Base-by-base conservation (phyloP, 2,888 invertebrate species). In the Apamea epomidion region DNA sequence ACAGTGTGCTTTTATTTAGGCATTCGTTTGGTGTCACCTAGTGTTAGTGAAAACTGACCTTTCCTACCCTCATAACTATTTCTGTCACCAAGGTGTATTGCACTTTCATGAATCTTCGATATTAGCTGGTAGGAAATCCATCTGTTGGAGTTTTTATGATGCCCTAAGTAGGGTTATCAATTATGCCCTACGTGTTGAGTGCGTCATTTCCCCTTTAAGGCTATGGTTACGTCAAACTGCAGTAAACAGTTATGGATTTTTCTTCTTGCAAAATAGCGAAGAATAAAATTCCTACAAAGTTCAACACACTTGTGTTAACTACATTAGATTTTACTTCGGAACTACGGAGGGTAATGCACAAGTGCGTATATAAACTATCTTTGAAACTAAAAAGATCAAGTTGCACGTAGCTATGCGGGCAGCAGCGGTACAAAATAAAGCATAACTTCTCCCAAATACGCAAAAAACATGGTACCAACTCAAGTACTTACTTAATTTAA, bases 401-500 rank as follows among this genome's bases (percentile, higher is more conserved):
- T 74, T 86, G 14, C 25, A 51, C 58, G 32, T 74, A 78, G 69
- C 42, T 42, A 80, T 69, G 68, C 69, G 68, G 65, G 65, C 32
- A 76, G 64, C 42, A 21, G 64, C 62, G 18, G 69, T 69, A 29
- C 62, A 82, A 73, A 83, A 86, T 76, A 81, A 81, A 84, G 80
- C 78, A 83, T 77, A 80, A 80, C 76, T 81, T 80, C 64, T 62
- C 3, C 64, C 60, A 73, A 86, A 85, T 78, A 84, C 64, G 71
- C 58, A 85, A 84, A 83, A 87, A 88, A 84, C 82, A 77, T 82
- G 80, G 60, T 75, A 78, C 75, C 60, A 70, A 76, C 74, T 80
- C 32, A 81, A 82, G 86, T 73, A 78, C 81, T 89, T 87, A 87
- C 85, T 88, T 90, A 87, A 90, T 90, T 89, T 87, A 90, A 90